A percentile compares a stretch with the other conserved stretches of the same genome.
Conservation (phyloP, 2,113 vertebrate genomes). For the Rhinoptilus africanus region DNA sequence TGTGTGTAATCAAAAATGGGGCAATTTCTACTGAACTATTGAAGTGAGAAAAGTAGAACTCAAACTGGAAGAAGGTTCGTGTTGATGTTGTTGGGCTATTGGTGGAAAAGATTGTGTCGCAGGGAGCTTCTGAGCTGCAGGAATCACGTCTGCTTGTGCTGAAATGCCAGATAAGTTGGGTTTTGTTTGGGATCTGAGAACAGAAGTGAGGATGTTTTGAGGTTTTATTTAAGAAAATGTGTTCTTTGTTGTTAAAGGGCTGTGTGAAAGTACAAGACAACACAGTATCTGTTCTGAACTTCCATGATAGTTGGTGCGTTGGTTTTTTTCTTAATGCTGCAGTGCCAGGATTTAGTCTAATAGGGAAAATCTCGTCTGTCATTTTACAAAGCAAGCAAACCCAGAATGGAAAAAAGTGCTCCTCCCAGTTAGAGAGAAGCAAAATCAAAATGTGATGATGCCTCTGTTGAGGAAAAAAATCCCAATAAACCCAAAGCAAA, state of each 20-base stretch:
- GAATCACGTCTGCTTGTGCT: neutral
- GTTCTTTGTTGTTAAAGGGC: neutral
- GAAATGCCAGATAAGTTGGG: neutral
- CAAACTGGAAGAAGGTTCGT: neutral
- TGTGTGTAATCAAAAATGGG: neutral
- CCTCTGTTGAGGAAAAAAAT: neutral
- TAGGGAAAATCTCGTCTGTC: neutral
- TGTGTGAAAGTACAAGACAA: neutral
- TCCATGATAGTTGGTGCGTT: neutral
- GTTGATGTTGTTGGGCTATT: neutral
- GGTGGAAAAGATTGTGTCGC: neutral
- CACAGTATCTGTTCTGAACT: neutral
- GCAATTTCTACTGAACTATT: neutral
- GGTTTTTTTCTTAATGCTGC: neutral
- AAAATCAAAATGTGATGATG: neutral
- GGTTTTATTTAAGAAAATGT: neutral
- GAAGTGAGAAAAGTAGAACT: neutral
- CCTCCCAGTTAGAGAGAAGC: neutral
- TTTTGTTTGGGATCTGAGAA: neutral
- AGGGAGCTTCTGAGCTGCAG: neutral
- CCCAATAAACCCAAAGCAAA: neutral
- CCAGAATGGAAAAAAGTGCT: neutral
- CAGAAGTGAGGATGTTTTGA: neutral
- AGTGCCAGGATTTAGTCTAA: neutral
- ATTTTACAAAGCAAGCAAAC: neutral